Conservation (phyloP, 2,888 invertebrate species). For the Eupithecia dodoneata region DNA sequence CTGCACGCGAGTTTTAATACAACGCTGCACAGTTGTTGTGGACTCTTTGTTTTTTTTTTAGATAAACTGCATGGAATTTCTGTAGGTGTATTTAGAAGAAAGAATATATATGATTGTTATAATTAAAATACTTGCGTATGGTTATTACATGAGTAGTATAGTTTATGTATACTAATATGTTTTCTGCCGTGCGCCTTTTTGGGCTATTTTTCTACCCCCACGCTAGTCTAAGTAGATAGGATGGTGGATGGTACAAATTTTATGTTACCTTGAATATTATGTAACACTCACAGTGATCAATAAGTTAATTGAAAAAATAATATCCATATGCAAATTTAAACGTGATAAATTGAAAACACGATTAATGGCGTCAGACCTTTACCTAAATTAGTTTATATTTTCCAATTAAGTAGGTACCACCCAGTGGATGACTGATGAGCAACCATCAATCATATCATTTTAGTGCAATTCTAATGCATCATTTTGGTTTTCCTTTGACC, state of each 20-base stretch:
- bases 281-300: too few species aligned
- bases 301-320: not conserved
- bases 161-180: too few species aligned
- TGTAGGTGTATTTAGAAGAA: not conserved
- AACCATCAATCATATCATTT: not conserved
- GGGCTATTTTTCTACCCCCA: too few species aligned
- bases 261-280: not conserved
- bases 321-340: not conserved
- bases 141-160: too few species aligned
- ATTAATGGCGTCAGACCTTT: not conserved
- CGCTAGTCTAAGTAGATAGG: too few species aligned
- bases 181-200: too few species aligned
- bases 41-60: not conserved
- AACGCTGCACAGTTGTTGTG: not conserved
- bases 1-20: conserved; percentile 19
- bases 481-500: not conserved
- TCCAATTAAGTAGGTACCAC: too few species aligned
- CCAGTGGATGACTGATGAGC: not conserved
- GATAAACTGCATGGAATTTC: not conserved
- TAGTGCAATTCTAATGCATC: not conserved
- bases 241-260: too few species aligned
- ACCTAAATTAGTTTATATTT: not conserved
- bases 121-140: too few species aligned
- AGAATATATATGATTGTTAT: not conserved
- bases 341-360: not conserved